phyloP scores from a whole-genome alignment of 2,113 vertebrate genomes.

The Ptilorrhoa leucosticta region DNA sequence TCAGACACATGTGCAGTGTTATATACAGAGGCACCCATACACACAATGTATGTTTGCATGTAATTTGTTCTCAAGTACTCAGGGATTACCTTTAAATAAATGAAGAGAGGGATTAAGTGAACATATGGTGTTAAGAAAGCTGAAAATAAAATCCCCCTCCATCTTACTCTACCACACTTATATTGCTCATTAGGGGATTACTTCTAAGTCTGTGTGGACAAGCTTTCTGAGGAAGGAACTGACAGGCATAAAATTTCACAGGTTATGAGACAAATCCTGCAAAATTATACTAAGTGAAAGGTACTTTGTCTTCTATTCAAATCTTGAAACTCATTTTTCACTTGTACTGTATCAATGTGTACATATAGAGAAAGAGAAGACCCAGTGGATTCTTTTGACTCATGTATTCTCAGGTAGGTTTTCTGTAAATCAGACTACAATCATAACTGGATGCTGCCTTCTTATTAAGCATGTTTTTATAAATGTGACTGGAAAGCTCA shows the following conservation, averaged over 20 bases:
- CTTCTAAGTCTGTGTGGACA: neutral
- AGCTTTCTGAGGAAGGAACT: neutral
- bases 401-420: neutral
- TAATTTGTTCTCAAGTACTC: slow-evolving; percentile 3
- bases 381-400: neutral
- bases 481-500: neutral
- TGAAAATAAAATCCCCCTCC: slow-evolving; percentile 44
- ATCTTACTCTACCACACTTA: neutral
- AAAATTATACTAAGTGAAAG: neutral
- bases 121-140: slow-evolving; percentile 50
- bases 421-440: neutral
- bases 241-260: neutral
- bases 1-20: neutral
- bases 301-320: neutral
- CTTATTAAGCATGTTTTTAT: neutral
- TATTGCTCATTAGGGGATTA: slow-evolving; percentile 48
- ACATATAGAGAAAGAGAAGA: neutral
- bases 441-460: neutral
- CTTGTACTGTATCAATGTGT: neutral
- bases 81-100: slow-evolving; percentile 38
- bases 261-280: neutral
- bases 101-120: slow-evolving; percentile 45
- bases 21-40: neutral
- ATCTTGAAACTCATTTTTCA: neutral
- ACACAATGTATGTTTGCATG: neutral